Evolutionary conservation across 2,888 invertebrate genomes (phyloP), one percentile per base, ranked within the genome.

Genomic region (Heliconius charithonia): DNA sequence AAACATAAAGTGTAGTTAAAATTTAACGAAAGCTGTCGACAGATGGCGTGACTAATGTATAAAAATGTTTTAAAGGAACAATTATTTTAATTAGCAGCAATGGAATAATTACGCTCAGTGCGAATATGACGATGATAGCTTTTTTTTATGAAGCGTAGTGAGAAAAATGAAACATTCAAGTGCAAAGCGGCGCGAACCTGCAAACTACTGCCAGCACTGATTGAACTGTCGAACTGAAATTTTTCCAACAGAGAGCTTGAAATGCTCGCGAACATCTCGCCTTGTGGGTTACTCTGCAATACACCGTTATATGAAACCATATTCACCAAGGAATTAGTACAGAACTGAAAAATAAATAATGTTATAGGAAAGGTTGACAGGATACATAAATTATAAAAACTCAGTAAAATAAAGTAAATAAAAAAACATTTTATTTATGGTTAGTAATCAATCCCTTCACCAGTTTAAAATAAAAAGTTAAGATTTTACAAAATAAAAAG

Each of bases 221-320:
- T 93, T 87, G 97, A 97, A 91, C 97, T 96, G 93, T 97, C 97
- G 93, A 97, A 96, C 88, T 97, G 97, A 95, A 97, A 97, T 92
- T 97, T 97, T 91, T 96, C 97, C 96, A 97, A 96, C 93, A 97
- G 95, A 82, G 97, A 97, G 85, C 97, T 97, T 85, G 97, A 97
- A 86, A 97, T 96, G 94, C 97, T 97, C 86, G 97, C 97, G 91
- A 96, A 97, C 95, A 97, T 97, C 95, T 97, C 97, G 87, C 97
- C 97, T 88, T 96, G 96, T 87, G 97, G 96, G 90, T 97, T 96
- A 92, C 96, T 96, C 97, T 97, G 96, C 89, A 95, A 95, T 90
- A 91, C 90, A 94, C 89, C 90, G 90, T 86, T 85, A 87, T 72
- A 84, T 85, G 79, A 84, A 82, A 83, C 82, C 82, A 83, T 83